Evolutionary conservation across 2,888 invertebrate genomes (phyloP), one percentile per base, ranked within the genome.

Genomic region (Hirtodrosophila trivittata): DNA sequence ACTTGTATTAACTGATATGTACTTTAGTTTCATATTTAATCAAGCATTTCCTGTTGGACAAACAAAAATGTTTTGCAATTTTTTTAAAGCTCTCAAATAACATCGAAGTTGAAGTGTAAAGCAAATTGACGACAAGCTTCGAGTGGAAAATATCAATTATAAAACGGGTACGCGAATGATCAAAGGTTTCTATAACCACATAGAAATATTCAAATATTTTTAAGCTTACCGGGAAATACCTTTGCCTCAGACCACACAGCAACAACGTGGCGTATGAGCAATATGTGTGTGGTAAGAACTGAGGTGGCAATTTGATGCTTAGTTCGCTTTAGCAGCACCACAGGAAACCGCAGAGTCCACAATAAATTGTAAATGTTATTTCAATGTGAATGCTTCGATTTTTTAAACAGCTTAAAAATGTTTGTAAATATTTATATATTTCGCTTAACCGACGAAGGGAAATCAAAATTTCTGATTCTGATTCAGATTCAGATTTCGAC

Each of bases 391-490:
- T 14, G 13, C 10, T 47, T 30, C 21, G 13, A 0, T 26, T 50
- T 12, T 18, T 68, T 6, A 12, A 4, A 9, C 12, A 7, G 16
- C 16, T 33, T 49, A 3, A 21, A 21, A 5, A 21, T 3, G 18
- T 46, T 33, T 52, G 49, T 71, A 66, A 60, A 76, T 76, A 71
- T 72, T 76, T 72, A 50, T 59, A 21, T 37, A 37, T 35, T 45
- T 39, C 8, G 37, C 64, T 57, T 30, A 30, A 51, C 26, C 30
- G 35, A 52, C n/a, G 28, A 12, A 5, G 21, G 38, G 33, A 39
- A 66, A 55, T 54, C 16, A 32, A 42, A 46, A 39, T 45, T 21
- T 21, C 18, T 21, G n/a, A n/a, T 21, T 5, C 3, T 21, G 2
- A 5, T 21, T 21, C n/a, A n/a, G n/a, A n/a, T 16, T 16, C 6